Percentiles rank a stretch among this genome's conserved stretches.
These are phyloP conservation scores for Tragelaphus scriptus DNA, from an alignment of 2,113 vertebrate species.

Conservation along the genomic window DNA sequence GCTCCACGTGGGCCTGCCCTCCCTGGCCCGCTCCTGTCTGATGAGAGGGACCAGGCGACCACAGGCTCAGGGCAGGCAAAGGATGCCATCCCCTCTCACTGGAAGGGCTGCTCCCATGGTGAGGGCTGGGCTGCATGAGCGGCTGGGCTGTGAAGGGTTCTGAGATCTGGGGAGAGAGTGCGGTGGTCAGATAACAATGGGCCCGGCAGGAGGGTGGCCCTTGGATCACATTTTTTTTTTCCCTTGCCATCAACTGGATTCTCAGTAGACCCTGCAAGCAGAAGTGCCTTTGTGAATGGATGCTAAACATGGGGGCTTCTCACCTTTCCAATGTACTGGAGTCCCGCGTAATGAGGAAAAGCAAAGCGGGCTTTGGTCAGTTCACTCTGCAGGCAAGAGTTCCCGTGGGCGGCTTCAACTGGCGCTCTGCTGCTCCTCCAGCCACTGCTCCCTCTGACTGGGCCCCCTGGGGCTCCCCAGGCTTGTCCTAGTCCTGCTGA, in stretches of 20 bases:
- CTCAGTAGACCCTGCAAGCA: not conserved
- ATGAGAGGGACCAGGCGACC: not conserved
- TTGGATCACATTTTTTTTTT: too few relatives aligned
- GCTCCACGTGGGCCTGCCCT: not conserved
- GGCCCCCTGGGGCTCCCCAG: not conserved
- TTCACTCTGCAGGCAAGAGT: not conserved
- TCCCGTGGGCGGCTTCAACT: not conserved
- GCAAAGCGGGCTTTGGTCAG: not conserved
- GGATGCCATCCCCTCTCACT: not conserved
- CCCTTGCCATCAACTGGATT: fast-evolving
- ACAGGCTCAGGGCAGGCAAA: not conserved
- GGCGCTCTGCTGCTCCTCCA: not conserved
- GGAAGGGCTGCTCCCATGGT: not conserved
- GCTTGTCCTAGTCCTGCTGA: not conserved
- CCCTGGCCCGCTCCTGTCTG: not conserved
- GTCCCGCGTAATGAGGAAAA: not conserved
- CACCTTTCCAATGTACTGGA: not conserved
- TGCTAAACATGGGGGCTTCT: not conserved
- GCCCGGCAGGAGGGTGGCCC: fast-evolving
- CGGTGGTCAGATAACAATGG: fast-evolving
- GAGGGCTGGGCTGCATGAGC: not conserved
- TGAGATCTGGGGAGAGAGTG: not conserved
- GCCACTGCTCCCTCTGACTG: not conserved
- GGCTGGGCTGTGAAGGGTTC: not conserved
- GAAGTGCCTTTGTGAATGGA: not conserved